Evolutionary conservation across 2,113 vertebrate genomes (phyloP).

Genomic region (Nothobranchius kuhntae): DNA sequence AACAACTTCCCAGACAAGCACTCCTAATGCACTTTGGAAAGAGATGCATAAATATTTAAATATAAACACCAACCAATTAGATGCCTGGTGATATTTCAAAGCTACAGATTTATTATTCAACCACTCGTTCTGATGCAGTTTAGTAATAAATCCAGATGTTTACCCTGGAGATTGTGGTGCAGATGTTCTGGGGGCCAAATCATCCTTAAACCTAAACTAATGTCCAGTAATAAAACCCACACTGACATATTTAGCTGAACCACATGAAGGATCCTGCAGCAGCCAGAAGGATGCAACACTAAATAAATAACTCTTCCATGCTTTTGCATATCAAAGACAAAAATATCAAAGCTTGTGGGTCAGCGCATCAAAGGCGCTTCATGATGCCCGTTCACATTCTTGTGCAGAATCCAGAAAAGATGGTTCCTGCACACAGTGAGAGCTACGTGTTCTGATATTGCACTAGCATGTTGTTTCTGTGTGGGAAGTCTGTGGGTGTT

Average conservation of each 20-base stretch:
- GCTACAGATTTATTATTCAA: background rate
- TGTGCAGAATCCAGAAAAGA: constrained; percentile 27
- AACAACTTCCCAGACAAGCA: too few relatives aligned
- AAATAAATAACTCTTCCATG: constrained; percentile 27
- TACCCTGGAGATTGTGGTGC: too few relatives aligned
- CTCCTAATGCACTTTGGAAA: too few relatives aligned
- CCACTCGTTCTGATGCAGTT: too few relatives aligned
- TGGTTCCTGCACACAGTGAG: constrained; percentile 8
- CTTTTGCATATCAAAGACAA: constrained; percentile 46
- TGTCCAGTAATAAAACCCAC: background rate
- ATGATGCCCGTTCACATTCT: constrained; percentile 47
- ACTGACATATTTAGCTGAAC: background rate
- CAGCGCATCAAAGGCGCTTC: constrained; percentile 51
- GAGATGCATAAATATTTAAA: too few relatives aligned
- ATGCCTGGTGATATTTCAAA: background rate
- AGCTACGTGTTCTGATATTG: too few relatives aligned
- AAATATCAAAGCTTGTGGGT: constrained; percentile 50
- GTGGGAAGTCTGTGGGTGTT: too few relatives aligned
- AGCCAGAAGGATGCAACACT: background rate
- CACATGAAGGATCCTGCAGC: background rate
- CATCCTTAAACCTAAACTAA: too few relatives aligned
- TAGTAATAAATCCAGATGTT: too few relatives aligned
- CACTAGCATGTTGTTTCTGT: too few relatives aligned
- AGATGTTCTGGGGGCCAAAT: too few relatives aligned
- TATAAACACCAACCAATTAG: too few relatives aligned